Conservation (phyloP, 2,888 invertebrate species). For the Terebella lapidaria region DNA sequence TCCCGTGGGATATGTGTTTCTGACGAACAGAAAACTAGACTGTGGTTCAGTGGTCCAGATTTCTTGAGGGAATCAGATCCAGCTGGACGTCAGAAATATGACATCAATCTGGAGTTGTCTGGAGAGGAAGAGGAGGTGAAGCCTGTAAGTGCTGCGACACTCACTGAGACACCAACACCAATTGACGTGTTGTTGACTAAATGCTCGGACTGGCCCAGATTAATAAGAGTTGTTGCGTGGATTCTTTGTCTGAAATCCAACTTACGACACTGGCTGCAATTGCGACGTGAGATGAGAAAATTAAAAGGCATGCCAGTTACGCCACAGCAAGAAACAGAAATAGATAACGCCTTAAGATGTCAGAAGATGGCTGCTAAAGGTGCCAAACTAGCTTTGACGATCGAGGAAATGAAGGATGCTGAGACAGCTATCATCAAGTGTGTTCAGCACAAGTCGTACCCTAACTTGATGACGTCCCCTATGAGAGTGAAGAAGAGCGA, state of each 20-base stretch:
- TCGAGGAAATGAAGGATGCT: conserved; percentile 5
- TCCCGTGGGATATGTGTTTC: conserved; percentile 21
- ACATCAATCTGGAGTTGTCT: background rate
- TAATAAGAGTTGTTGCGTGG: conserved; percentile 6
- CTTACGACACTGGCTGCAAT: too few species aligned
- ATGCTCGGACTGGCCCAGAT: conserved; percentile 9
- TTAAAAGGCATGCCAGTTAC: too few species aligned
- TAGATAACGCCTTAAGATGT: too few species aligned
- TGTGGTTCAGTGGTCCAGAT: conserved; percentile 19
- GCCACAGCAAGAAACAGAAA: too few species aligned
- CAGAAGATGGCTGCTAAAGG: too few species aligned
- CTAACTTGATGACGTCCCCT: background rate
- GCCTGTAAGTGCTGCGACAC: background rate
- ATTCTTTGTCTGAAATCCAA: conserved; percentile 4
- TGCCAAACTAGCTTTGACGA: too few species aligned
- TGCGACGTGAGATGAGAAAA: too few species aligned
- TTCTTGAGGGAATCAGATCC: conserved; percentile 8
- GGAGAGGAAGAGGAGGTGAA: conserved; percentile 18
- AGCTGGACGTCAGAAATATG: too few species aligned
- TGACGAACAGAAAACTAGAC: conserved; percentile 2
- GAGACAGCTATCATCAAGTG: background rate
- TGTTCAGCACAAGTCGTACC: conserved; percentile 4
- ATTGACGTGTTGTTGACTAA: background rate
- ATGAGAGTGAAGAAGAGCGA: background rate
- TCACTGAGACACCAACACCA: background rate